phyloP scores from a whole-genome alignment of 1,140 invertebrate genomes.

The Plutomurus gul region DNA sequence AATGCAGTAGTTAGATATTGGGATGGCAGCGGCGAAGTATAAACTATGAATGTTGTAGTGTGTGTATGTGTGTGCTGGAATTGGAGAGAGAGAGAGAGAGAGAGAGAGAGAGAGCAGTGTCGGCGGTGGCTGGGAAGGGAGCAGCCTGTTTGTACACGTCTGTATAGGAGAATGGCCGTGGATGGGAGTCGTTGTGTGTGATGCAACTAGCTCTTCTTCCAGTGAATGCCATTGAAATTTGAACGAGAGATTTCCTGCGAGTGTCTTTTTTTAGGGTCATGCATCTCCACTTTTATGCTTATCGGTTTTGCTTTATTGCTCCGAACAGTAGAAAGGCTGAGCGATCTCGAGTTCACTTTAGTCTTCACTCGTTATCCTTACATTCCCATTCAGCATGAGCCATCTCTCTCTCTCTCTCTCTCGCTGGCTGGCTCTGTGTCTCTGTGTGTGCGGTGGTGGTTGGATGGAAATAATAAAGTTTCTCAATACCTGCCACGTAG shows the following conservation, averaged over 20 bases:
- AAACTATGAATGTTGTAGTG: no score
- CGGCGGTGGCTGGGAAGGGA: background rate
- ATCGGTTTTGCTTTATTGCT: constrained; percentile 39
- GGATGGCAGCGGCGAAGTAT: no score
- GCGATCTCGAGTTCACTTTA: background rate
- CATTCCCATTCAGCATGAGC: background rate
- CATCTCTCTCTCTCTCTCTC: background rate
- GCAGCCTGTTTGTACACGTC: no score
- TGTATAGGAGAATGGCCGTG: background rate
- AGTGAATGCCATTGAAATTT: background rate
- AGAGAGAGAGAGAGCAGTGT: no score
- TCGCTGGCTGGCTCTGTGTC: background rate
- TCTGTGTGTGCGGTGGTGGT: background rate
- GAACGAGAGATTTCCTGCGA: background rate
- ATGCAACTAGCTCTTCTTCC: background rate
- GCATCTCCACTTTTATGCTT: constrained; percentile 30
- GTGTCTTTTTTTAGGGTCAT: constrained; percentile 16
- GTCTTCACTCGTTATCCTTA: background rate
- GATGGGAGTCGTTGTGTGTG: background rate
- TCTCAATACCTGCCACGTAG: background rate
- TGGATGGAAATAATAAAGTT: background rate
- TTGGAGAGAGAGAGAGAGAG: no score
- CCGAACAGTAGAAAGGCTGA: background rate
- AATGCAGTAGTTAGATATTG: no score
- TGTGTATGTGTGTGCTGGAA: no score